phyloP scores from a whole-genome alignment of 2,797 vertebrate species.

The Fundulus diaphanus region DNA sequence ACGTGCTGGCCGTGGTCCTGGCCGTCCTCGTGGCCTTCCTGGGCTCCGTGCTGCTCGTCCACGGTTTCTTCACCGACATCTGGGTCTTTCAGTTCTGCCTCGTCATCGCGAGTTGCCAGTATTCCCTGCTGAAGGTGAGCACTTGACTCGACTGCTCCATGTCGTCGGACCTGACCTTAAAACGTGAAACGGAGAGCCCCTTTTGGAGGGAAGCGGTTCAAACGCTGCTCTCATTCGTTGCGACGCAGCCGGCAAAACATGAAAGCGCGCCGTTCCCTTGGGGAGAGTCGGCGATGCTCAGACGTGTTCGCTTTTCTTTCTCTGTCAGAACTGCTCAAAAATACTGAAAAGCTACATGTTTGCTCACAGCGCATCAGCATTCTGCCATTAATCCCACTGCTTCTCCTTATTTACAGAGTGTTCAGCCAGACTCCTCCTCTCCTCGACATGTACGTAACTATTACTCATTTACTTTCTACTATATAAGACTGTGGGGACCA shows the following conservation, averaged over 20 bases:
- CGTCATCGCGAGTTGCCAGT: constrained; percentile 98
- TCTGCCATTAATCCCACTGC: constrained; percentile 5
- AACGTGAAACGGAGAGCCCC: not conserved
- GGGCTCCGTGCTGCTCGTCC: constrained; percentile 94
- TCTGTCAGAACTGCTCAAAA: constrained; percentile 1
- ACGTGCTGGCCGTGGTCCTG: constrained; percentile 91
- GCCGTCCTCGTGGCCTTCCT: constrained; percentile 97
- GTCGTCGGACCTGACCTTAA: not conserved
- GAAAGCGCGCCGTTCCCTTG: not conserved
- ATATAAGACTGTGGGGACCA: not conserved
- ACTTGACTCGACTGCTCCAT: not conserved
- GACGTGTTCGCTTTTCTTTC: not conserved
- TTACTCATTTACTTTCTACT: constrained; percentile 3
- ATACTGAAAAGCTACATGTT: not conserved
- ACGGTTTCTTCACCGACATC: constrained; percentile 97
- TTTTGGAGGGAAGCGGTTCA: constrained; percentile 5
- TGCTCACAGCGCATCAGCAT: not conserved
- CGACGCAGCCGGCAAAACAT: not conserved
- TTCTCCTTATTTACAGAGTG: constrained; percentile 85
- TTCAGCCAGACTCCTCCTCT: constrained; percentile 98
- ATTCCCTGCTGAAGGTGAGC: constrained; percentile 95
- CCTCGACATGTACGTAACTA: constrained; percentile 94
- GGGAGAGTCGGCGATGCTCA: constrained; percentile 1
- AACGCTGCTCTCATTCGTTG: constrained; percentile 7
- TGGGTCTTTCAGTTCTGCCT: constrained; percentile 99